Evolutionary conservation across 2,888 invertebrate species (phyloP).

Genomic region (Acheta domesticus): DNA sequence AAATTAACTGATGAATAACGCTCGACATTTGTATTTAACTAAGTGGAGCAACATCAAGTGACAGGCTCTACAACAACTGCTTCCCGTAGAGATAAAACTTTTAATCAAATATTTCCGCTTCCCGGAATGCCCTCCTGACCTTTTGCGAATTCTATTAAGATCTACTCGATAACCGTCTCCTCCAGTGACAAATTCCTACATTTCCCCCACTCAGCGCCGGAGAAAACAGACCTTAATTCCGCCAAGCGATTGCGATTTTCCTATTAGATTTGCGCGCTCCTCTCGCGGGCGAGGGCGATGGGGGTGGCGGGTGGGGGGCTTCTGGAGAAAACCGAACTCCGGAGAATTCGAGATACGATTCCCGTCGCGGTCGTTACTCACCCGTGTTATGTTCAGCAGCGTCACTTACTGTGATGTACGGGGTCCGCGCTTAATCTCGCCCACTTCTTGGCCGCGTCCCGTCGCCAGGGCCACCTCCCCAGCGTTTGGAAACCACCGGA

Average conservation of each 20-base stretch:
- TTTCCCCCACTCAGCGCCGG: too few species aligned
- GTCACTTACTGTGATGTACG: not conserved
- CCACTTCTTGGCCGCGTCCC: not conserved
- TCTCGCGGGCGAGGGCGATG: not conserved
- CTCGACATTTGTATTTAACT: too few species aligned
- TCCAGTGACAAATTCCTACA: too few species aligned
- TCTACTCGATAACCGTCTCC: too few species aligned
- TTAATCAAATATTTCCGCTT: too few species aligned
- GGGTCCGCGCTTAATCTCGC: not conserved
- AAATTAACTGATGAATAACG: too few species aligned
- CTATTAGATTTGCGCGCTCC: not conserved
- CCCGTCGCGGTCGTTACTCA: not conserved
- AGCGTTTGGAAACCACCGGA: not conserved
- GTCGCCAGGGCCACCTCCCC: not conserved
- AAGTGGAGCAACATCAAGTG: too few species aligned
- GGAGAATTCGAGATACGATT: not conserved
- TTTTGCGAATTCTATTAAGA: too few species aligned
- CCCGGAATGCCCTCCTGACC: too few species aligned
- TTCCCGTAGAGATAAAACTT: too few species aligned
- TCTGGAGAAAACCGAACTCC: not conserved
- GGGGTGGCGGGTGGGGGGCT: not conserved
- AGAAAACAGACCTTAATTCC: too few species aligned
- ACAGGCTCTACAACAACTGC: too few species aligned
- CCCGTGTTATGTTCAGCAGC: not conserved
- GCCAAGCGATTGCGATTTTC: not conserved